Conservation (phyloP, 2,888 invertebrate species). For the Sinopyrophorus schimmeli region DNA sequence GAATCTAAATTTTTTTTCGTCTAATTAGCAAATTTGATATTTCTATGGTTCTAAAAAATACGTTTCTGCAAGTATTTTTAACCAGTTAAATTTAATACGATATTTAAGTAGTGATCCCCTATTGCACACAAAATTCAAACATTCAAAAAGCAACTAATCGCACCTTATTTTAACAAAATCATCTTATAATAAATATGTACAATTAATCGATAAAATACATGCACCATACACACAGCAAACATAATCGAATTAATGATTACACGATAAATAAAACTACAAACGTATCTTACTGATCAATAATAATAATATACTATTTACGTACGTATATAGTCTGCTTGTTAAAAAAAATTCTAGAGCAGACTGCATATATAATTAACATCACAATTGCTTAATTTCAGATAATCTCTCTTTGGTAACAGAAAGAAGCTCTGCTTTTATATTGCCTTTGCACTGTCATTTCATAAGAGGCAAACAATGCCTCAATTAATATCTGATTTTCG, state of each 20-base stretch:
- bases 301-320: conserved; percentile 3
- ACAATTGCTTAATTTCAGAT: conserved; percentile 22
- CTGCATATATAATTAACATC: conserved; percentile 23
- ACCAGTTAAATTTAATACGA: not conserved
- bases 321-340: too few relatives aligned
- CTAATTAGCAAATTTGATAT: not conserved
- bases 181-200: not conserved
- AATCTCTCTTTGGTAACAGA: conserved; percentile 25
- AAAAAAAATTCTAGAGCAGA: too few relatives aligned
- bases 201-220: conserved; percentile 2
- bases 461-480: not conserved
- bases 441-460: not conserved
- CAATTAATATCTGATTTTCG: not conserved
- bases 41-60: not conserved
- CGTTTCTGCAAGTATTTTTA: not conserved
- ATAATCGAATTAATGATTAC: not conserved
- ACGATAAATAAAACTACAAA: conserved; percentile 8
- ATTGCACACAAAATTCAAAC: conserved; percentile 5
- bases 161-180: not conserved
- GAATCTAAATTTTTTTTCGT: conserved; percentile 7
- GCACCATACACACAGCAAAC: conserved; percentile 1
- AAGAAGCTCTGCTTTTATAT: conserved; percentile 2
- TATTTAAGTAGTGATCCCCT: conserved; percentile 6
- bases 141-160: not conserved
- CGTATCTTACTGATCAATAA: not conserved